Evolutionary conservation across 2,888 invertebrate genomes (phyloP).

Genomic region (Drosophila mimetica): DNA sequence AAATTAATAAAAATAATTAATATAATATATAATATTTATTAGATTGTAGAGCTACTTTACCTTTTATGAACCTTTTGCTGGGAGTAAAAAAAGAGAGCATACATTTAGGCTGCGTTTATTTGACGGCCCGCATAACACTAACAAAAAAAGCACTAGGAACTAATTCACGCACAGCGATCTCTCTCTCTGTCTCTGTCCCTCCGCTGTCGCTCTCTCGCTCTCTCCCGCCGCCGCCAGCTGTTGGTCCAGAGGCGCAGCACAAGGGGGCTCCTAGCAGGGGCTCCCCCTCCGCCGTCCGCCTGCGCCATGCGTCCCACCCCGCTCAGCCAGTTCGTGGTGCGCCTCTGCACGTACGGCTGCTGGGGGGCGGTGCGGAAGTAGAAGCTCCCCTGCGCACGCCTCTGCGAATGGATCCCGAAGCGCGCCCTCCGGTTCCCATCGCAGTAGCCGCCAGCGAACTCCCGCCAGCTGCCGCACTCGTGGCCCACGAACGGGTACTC

Average conservation of each 20-base stretch:
- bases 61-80: background rate
- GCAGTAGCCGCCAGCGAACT: slow-evolving; percentile 73
- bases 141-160: slow-evolving; percentile 37
- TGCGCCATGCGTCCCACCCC: slow-evolving; percentile 17
- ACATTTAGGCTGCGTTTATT: slow-evolving; percentile 21
- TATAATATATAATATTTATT: too few species aligned
- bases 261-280: background rate
- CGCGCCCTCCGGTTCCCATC: slow-evolving; percentile 70
- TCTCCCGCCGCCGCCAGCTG: slow-evolving; percentile 27
- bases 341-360: slow-evolving; percentile 70
- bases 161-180: slow-evolving; percentile 16
- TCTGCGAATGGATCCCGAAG: slow-evolving; percentile 82
- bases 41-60: too few species aligned
- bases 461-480: slow-evolving; percentile 77
- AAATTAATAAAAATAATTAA: too few species aligned
- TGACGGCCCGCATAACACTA: slow-evolving; percentile 7
- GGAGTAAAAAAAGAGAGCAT: background rate
- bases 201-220: slow-evolving; percentile 2
- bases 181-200: background rate
- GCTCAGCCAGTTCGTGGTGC: slow-evolving; percentile 12
- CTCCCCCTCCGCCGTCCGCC: background rate
- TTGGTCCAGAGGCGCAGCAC: slow-evolving; percentile 39
- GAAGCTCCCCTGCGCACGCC: slow-evolving; percentile 72
- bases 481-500: slow-evolving; percentile 78
- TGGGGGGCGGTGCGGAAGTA: slow-evolving; percentile 75